These are phyloP conservation scores for Pheosia tremula DNA, from an alignment of 2,888 invertebrate species.

Conservation along the genomic window DNA sequence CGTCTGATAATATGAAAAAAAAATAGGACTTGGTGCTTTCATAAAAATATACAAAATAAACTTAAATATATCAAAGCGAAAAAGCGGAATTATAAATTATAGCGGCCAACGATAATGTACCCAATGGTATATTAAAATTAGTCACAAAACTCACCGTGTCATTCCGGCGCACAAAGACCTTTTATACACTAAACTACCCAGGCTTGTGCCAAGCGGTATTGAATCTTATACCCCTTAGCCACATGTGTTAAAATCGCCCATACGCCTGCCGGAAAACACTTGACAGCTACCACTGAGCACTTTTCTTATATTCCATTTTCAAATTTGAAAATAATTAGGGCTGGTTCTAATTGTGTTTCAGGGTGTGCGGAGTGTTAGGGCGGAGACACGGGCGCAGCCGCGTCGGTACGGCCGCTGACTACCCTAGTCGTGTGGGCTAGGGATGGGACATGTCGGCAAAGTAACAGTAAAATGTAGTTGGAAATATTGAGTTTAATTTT, in stretches of 20 bases:
- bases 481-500: too few relatives aligned
- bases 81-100: not conserved
- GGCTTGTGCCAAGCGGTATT: conserved; percentile 80
- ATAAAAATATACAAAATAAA: too few relatives aligned
- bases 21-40: too few relatives aligned
- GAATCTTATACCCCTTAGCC: conserved; percentile 75
- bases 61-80: not conserved
- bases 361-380: conserved; percentile 44
- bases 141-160: conserved; percentile 69
- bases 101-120: conserved; percentile 23
- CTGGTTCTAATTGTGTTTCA: conserved; percentile 11
- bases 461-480: not conserved
- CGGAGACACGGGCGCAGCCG: conserved; percentile 66
- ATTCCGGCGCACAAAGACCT: conserved; percentile 71
- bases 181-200: conserved; percentile 66
- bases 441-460: conserved; percentile 39
- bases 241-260: conserved; percentile 76
- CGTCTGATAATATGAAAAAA: too few relatives aligned
- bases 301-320: conserved; percentile 36
- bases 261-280: conserved; percentile 46
- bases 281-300: conserved; percentile 46
- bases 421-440: conserved; percentile 50
- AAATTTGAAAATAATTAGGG: conserved; percentile 25
- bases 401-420: conserved; percentile 62
- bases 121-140: conserved; percentile 33